These are phyloP conservation scores for Drosophila setifemur DNA, from an alignment of 1,140 invertebrate species.

Conservation along the genomic window DNA sequence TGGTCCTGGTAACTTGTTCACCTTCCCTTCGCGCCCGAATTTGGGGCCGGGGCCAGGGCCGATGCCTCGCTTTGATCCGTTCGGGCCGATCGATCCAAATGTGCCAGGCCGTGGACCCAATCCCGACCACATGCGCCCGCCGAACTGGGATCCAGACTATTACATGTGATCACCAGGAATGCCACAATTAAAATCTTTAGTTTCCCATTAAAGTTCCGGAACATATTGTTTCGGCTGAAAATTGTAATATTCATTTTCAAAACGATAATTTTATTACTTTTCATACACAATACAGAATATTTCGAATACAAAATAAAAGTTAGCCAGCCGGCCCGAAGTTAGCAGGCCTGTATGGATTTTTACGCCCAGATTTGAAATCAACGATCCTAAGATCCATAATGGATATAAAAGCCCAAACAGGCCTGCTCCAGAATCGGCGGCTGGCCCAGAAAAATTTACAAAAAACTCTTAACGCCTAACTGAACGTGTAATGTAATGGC, in stretches of 20 bases:
- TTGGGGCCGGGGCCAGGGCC: constrained; percentile 82
- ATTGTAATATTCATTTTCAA: constrained; percentile 3
- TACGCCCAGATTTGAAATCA: not conserved
- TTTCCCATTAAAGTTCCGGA: constrained; percentile 8
- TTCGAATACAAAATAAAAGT: constrained; percentile 40
- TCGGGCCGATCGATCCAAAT: constrained; percentile 86
- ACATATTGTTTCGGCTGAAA: not conserved
- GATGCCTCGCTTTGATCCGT: constrained; percentile 91
- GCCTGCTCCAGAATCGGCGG: not conserved
- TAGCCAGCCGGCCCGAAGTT: not conserved
- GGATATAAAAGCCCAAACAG: not conserved
- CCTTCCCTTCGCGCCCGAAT: constrained; percentile 77
- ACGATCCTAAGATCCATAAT: not conserved
- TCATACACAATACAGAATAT: constrained; percentile 48
- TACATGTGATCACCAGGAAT: constrained; percentile 52
- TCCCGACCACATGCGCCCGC: constrained; percentile 87
- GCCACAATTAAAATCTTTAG: constrained; percentile 43
- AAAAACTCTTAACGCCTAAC: constrained; percentile 29
- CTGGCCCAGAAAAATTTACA: constrained; percentile 35
- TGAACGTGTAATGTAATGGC: constrained; percentile 50
- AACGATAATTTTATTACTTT: constrained; percentile 50
- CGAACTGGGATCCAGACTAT: constrained; percentile 77
- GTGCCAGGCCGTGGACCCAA: constrained; percentile 84
- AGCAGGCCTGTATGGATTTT: not conserved
- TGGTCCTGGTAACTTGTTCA: constrained; percentile 89